A percentile compares a stretch with the other conserved stretches of the same genome.
Evolutionary conservation across 2,888 invertebrate genomes (phyloP).

Genomic region (Pterostichus madidus): DNA sequence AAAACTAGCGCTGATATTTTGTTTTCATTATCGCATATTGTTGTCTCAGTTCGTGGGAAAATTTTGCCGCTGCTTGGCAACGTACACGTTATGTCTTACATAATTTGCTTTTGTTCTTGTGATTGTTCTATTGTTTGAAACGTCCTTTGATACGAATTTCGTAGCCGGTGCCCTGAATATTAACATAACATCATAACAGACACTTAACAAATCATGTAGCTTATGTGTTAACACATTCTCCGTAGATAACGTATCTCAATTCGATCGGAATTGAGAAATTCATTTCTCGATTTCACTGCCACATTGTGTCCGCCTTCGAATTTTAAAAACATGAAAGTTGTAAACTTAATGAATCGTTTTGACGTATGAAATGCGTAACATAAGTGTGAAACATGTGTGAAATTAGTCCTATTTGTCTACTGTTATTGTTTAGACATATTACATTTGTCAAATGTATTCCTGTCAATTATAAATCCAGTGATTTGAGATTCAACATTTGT

Average conservation of each 20-base stretch:
- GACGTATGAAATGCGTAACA: conserved; percentile 21
- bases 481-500: no score
- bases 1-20: conserved; percentile 13
- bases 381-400: conserved; percentile 32
- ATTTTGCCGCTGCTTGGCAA: conserved; percentile 28
- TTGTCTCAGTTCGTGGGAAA: conserved; percentile 28
- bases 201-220: conserved; percentile 48
- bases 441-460: conserved; percentile 30
- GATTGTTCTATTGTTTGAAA: conserved; percentile 51
- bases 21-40: conserved; percentile 37
- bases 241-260: neutral
- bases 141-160: conserved; percentile 49
- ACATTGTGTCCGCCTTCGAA: neutral
- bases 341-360: conserved; percentile 24
- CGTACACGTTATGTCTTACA: conserved; percentile 50
- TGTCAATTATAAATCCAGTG: conserved; percentile 22
- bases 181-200: conserved; percentile 51
- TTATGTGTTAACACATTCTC: conserved; percentile 9
- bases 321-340: neutral
- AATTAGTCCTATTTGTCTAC: conserved; percentile 34
- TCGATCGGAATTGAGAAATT: neutral
- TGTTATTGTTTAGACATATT: conserved; percentile 18
- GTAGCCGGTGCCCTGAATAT: conserved; percentile 49
- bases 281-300: conserved; percentile 7
- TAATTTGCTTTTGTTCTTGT: conserved; percentile 58